Percentiles rank a stretch among this genome's conserved stretches.
Conservation (phyloP, 1,140 invertebrate genomes). For the Euwallacea similis region DNA sequence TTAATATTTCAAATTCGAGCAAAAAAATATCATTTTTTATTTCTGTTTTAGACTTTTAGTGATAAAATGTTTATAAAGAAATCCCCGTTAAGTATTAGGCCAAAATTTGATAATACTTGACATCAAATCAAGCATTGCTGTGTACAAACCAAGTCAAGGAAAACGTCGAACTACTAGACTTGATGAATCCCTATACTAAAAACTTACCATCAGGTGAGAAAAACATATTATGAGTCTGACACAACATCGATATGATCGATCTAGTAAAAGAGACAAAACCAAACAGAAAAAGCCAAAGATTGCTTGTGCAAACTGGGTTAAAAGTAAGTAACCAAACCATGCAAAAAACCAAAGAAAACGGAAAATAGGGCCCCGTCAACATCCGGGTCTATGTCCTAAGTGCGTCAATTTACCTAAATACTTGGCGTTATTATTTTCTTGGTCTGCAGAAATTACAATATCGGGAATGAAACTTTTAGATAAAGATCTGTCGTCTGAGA, state of each 20-base stretch:
- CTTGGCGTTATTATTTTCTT: constrained; percentile 31
- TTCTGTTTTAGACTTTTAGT: no score
- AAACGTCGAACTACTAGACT: no score
- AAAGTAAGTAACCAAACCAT: constrained; percentile 22
- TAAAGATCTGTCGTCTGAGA: constrained; percentile 27
- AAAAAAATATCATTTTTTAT: no score
- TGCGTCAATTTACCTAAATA: constrained; percentile 43
- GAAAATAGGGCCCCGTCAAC: constrained; percentile 50
- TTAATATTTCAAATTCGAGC: no score
- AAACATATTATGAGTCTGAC: constrained; percentile 28
- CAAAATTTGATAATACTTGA: no score
- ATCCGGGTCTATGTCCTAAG: constrained; percentile 30
- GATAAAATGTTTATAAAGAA: no score
- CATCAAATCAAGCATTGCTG: no score
- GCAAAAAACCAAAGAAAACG: constrained; percentile 41
- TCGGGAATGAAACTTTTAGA: constrained; percentile 25
- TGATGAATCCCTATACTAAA: constrained; percentile 2
- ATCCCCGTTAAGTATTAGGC: no score
- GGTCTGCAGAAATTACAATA: constrained; percentile 29
- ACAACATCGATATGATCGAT: constrained; percentile 36
- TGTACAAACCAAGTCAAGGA: no score
- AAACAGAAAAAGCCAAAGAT: constrained; percentile 48
- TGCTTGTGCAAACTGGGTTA: constrained; percentile 44
- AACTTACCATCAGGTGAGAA: constrained; percentile 39
- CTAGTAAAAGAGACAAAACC: constrained; percentile 22